These are phyloP conservation scores for Drosophila novamexicana DNA, from an alignment of 1,140 invertebrate genomes.

Conservation along the genomic window DNA sequence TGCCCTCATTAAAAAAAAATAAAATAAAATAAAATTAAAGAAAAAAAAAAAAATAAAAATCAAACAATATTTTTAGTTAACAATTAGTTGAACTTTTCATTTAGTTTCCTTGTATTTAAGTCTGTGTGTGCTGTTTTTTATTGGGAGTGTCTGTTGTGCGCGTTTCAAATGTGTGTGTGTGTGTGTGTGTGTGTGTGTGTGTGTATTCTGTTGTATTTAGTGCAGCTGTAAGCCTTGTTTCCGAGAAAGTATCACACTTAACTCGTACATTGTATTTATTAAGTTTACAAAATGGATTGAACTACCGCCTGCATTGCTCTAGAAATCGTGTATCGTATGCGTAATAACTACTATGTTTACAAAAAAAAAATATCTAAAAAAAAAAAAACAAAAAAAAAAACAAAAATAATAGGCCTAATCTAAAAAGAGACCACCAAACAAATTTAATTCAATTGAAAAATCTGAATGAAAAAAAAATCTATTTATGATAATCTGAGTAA, in stretches of 20 bases:
- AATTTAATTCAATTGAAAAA: constrained; percentile 32
- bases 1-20: background rate
- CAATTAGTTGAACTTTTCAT: constrained; percentile 13
- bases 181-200: constrained; percentile 1
- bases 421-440: constrained; percentile 7
- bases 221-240: constrained; percentile 14
- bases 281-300: constrained; percentile 49
- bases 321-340: constrained; percentile 40
- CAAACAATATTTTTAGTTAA: constrained; percentile 6
- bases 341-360: constrained; percentile 25
- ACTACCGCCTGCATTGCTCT: constrained; percentile 54
- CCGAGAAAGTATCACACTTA: constrained; percentile 24
- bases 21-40: background rate
- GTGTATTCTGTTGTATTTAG: constrained; percentile 31
- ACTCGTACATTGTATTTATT: constrained; percentile 33
- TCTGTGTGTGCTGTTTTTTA: constrained; percentile 17
- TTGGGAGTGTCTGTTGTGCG: background rate
- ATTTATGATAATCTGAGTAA: constrained; percentile 23
- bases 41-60: background rate
- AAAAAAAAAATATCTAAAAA: background rate
- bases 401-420: background rate
- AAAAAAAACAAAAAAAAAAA: background rate
- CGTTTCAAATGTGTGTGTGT: background rate
- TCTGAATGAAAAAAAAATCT: background rate
- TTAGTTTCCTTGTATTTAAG: constrained; percentile 11